Evolutionary conservation across 2,888 invertebrate genomes (phyloP).

Genomic region (Aromia moschata): DNA sequence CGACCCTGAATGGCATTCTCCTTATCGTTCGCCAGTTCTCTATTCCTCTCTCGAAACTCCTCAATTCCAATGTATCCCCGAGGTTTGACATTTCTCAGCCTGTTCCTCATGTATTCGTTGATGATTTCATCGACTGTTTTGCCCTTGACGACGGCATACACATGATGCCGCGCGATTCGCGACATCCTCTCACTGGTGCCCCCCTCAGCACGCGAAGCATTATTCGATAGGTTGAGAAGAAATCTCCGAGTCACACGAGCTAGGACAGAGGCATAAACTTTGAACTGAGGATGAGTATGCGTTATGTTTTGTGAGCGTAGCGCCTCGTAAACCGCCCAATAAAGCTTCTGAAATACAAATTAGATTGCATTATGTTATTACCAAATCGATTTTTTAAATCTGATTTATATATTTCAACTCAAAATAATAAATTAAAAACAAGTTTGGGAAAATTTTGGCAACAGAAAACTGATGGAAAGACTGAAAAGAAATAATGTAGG

Average conservation of each 20-base stretch:
- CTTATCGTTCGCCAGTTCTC: slow-evolving; percentile 55
- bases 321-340: slow-evolving; percentile 85
- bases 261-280: slow-evolving; percentile 73
- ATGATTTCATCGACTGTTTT: slow-evolving; percentile 73
- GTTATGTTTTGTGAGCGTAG: slow-evolving; percentile 76
- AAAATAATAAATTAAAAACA: too few species aligned
- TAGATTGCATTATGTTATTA: too few species aligned
- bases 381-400: too few species aligned
- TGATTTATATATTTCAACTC: too few species aligned
- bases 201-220: slow-evolving; percentile 63
- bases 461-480: too few species aligned
- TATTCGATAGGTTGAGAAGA: slow-evolving; percentile 66
- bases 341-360: slow-evolving; percentile 72
- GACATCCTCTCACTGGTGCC: slow-evolving; percentile 79
- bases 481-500: too few species aligned
- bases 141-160: slow-evolving; percentile 72
- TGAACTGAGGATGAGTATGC: slow-evolving; percentile 75
- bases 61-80: slow-evolving; percentile 63
- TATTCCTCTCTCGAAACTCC: slow-evolving; percentile 58
- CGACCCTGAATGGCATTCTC: slow-evolving; percentile 65
- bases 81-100: slow-evolving; percentile 61
- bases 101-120: slow-evolving; percentile 53
- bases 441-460: too few species aligned
- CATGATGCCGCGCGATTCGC: slow-evolving; percentile 73
- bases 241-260: slow-evolving; percentile 74